Conservation (phyloP, 1,140 invertebrate species). For the Camponotus floridanus region DNA sequence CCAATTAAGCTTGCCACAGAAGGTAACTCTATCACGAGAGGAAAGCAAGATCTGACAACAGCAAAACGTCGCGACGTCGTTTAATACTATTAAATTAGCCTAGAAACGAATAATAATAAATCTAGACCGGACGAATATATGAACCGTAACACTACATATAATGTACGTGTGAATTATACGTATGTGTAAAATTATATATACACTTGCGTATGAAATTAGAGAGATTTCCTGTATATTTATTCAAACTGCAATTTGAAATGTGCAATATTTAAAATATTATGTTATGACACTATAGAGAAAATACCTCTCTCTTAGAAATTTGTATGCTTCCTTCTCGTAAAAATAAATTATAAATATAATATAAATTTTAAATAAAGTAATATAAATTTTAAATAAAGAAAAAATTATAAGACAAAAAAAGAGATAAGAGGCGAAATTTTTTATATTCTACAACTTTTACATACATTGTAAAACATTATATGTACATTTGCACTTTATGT, state of each 20-base stretch:
- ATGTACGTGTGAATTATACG: background rate
- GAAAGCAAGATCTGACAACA: background rate
- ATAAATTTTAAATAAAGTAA: background rate
- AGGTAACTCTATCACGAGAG: slow-evolving; percentile 12
- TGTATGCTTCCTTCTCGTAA: background rate
- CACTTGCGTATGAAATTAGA: background rate
- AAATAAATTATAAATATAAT: no score
- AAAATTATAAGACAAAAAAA: background rate
- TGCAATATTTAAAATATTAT: background rate
- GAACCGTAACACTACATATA: background rate
- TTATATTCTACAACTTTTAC: background rate
- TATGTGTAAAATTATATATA: background rate
- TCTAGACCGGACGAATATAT: background rate
- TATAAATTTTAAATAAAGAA: background rate
- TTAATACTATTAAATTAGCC: background rate
- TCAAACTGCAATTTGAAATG: background rate
- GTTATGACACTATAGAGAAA: background rate
- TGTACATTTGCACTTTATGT: background rate
- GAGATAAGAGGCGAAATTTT: background rate
- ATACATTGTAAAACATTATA: background rate
- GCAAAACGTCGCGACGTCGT: background rate
- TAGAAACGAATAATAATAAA: slow-evolving; percentile 18
- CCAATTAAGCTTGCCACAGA: slow-evolving; percentile 14
- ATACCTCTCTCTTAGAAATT: background rate
- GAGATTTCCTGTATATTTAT: background rate